Evolutionary conservation across 2,113 vertebrate genomes (phyloP), one percentile per base, ranked within the genome.

Genomic region (Vulpes vulpes): DNA sequence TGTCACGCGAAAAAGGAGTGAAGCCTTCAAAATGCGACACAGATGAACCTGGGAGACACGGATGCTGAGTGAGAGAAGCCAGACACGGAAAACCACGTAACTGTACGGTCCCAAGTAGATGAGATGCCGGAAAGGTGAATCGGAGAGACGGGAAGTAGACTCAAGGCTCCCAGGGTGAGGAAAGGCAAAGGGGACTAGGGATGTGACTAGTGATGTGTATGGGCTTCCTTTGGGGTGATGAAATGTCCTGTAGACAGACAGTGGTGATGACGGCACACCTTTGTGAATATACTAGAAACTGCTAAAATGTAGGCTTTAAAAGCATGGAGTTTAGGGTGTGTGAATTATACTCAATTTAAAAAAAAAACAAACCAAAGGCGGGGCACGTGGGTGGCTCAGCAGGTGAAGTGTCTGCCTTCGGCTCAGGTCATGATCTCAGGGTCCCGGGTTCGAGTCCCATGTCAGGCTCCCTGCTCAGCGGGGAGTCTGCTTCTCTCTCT

Each of bases 61-160:
- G 19, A 23, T 17, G 62, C n/a, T 25, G 30, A 53, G 73, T 5
- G 51, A 43, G 23, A 78, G 69, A 57, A 38, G 74, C 35, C 15
- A 5, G 71, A 27, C 1, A 12, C 7, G 8, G 43, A 74, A 38
- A 22, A 43, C 23, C 32, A 1, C 8, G 1, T 6, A 2, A 4
- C 1, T 5, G 30, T 49, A 5, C 4, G 53, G 11, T 25, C 62
- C 35, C 30, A 3, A 2, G 11, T 1, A 30, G 22, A 51, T 43
- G 62, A 60, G 14, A 35, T 0, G 3, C 59, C 32, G 5, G 73
- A 65, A 14, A 14, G 67, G 22, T 15, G 6, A 0, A 2, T 71
- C 22, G 16, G 30, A 20, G 53, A 27, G 80, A 30, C 81, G 2
- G 23, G n/a, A 30, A 11, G 81, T 10, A 3, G 57, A 9, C 30